These are phyloP conservation scores for Celastrina argiolus DNA, from an alignment of 2,888 invertebrate species.

Conservation along the genomic window DNA sequence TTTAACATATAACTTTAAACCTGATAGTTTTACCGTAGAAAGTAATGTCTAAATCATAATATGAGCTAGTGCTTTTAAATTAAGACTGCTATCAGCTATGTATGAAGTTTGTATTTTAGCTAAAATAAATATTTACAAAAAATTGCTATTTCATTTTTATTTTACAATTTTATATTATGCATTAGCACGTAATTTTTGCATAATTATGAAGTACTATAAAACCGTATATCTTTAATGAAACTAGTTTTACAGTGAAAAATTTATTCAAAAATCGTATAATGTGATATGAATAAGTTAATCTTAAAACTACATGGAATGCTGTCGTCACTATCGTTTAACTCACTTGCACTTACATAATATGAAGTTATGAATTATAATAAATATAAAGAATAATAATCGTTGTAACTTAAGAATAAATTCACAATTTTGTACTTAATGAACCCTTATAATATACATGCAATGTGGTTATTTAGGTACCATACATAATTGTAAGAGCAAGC, in stretches of 20 bases:
- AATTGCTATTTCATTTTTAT: neutral
- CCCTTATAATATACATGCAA: neutral
- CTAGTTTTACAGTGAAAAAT: conserved; percentile 28
- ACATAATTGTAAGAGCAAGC: neutral
- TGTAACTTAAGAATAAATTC: neutral
- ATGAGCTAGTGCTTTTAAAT: neutral
- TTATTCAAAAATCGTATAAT: conserved; percentile 30
- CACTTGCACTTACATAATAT: conserved; percentile 16
- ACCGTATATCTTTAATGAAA: neutral
- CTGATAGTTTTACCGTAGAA: neutral
- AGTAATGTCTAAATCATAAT: conserved; percentile 8
- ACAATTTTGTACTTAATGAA: neutral
- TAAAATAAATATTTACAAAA: conserved; percentile 20
- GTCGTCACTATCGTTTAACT: conserved; percentile 33
- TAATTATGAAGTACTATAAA: neutral
- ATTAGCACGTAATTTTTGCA: neutral
- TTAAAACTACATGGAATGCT: conserved; percentile 54
- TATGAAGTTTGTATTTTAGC: conserved; percentile 12
- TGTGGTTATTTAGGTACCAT: conserved; percentile 1
- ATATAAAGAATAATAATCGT: neutral
- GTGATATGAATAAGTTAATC: conserved; percentile 61
- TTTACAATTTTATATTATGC: no score
- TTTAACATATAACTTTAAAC: neutral
- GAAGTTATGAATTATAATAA: neutral
- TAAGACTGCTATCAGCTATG: conserved; percentile 10